Evolutionary conservation across 2,888 invertebrate species (phyloP), one percentile per base, ranked within the genome.

Genomic region (Apeira syringaria): DNA sequence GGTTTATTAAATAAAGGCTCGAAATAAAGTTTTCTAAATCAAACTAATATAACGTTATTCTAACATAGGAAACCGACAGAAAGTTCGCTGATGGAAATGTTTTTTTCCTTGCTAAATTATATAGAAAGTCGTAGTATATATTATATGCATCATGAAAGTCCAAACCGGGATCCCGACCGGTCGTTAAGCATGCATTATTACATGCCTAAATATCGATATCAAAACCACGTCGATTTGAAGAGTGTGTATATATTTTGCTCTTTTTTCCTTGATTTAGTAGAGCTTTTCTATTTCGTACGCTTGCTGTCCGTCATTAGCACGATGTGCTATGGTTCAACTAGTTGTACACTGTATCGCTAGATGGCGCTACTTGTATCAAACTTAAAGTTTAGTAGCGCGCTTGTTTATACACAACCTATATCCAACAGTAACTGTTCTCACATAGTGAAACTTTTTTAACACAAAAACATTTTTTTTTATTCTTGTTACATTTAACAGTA

Each of bases 291-390:
- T 9, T 24, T 8, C 20, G 4, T 9, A 24, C 9, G 9, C 9
- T 24, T 24, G 8, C 24, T 8, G 3, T 1, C 9, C n/a, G n/a
- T n/a, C n/a, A n/a, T n/a, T n/a, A 3, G 4, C 3, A 24, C 24
- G 9, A 8, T 15, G 7, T 18, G n/a, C 35, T 33, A 20, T 20
- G 31, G 31, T 22, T 18, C 10, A 27, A 20, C 9, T 41, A 30
- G 37, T 43, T 24, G 9, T 17, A 30, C 6, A 2, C 24, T 13
- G 8, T 5, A 5, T 8, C 12, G 8, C 7, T 38, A 61, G 63
- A 61, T 61, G 63, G 59, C 63, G 58, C 35, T 46, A 42, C 36
- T 2, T 26, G 57, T 55, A 26, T 37, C 20, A 10, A 47, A 37
- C 9, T 2, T 15, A 15, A 4, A 15, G 15, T 15, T 15, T 15